Percentiles rank a stretch among this genome's conserved stretches.
Conservation (phyloP, 2,888 invertebrate genomes). For the Ectropis crepuscularia region DNA sequence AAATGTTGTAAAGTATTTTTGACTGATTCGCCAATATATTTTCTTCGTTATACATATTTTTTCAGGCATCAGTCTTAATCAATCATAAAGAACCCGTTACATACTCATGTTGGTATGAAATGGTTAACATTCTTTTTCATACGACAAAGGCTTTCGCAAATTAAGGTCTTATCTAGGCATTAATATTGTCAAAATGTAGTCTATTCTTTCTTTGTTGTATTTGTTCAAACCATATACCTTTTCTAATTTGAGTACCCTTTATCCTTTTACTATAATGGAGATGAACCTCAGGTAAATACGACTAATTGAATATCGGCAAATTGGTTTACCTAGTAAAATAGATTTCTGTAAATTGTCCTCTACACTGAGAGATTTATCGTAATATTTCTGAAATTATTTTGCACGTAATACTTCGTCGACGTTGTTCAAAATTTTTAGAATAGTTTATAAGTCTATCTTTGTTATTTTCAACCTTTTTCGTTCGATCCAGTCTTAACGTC, state of each 20-base stretch:
- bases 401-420: not conserved
- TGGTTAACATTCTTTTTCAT: not conserved
- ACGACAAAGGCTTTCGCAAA: not conserved
- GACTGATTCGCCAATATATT: not conserved
- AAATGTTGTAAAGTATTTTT: too few relatives aligned
- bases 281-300: conserved; percentile 4
- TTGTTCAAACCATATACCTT: not conserved
- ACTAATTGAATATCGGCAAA: conserved; percentile 5
- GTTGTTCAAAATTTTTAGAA: too few relatives aligned
- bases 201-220: not conserved
- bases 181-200: not conserved
- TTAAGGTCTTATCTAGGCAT: not conserved
- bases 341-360: not conserved
- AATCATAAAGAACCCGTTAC: not conserved
- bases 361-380: not conserved
- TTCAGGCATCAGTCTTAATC: not conserved
- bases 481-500: too few relatives aligned
- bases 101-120: not conserved
- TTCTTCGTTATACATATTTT: not conserved
- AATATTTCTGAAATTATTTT: not conserved
- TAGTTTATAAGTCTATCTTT: too few relatives aligned
- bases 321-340: not conserved
- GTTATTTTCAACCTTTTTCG: too few relatives aligned
- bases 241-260: not conserved
- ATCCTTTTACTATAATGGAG: conserved; percentile 4